A percentile compares a stretch with the other conserved stretches of the same genome.
Conservation (phyloP, 1,140 invertebrate genomes). For the Leptoteleia sp. region DNA sequence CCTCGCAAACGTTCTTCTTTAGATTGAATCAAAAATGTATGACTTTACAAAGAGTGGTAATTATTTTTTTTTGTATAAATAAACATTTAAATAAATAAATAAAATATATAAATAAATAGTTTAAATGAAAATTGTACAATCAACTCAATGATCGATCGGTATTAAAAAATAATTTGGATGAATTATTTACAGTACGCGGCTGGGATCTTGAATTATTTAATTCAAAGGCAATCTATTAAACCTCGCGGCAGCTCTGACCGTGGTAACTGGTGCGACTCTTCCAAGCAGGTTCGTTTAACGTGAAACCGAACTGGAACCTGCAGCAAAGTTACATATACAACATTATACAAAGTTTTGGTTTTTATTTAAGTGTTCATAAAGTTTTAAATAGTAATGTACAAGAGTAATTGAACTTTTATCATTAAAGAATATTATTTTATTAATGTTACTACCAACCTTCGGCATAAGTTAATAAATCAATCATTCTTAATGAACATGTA, state of each 20-base stretch:
- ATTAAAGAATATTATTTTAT: too few relatives aligned
- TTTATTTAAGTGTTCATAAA: too few relatives aligned
- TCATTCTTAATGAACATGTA: too few relatives aligned
- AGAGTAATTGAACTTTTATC: too few relatives aligned
- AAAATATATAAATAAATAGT: too few relatives aligned
- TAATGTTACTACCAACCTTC: too few relatives aligned
- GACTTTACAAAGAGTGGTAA: too few relatives aligned
- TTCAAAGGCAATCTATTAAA: slow-evolving; percentile 67
- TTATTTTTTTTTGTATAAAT: too few relatives aligned
- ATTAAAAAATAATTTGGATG: slow-evolving; percentile 31
- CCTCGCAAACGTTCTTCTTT: slow-evolving; percentile 73
- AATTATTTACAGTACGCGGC: slow-evolving; percentile 46
- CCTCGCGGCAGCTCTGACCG: slow-evolving; percentile 60
- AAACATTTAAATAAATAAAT: too few relatives aligned
- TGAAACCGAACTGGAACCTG: slow-evolving; percentile 69
- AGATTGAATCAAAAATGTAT: slow-evolving; percentile 13
- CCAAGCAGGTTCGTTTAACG: slow-evolving; percentile 63
- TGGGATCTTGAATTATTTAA: neutral
- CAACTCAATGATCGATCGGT: slow-evolving; percentile 26
- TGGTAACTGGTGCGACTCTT: slow-evolving; percentile 64
- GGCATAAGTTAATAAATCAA: too few relatives aligned
- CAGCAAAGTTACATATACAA: slow-evolving; percentile 7
- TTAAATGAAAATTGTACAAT: slow-evolving; percentile 8
- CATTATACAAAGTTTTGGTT: neutral
- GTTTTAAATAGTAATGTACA: too few relatives aligned